These are phyloP conservation scores for Cerastis leucographa DNA, from an alignment of 2,888 invertebrate genomes.

Conservation along the genomic window DNA sequence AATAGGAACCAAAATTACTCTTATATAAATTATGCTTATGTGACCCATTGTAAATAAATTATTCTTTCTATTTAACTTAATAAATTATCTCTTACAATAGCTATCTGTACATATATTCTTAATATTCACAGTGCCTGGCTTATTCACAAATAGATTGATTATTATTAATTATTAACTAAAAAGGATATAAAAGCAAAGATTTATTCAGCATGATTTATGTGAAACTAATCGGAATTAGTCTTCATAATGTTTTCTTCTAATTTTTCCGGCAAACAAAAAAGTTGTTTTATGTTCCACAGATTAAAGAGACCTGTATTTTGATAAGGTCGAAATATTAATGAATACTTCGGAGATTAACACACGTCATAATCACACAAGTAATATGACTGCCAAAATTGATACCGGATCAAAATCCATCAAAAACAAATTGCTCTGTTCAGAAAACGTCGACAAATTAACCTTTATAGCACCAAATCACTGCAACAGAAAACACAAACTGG, in stretches of 20 bases:
- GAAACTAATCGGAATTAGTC: constrained; percentile 30
- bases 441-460: constrained; percentile 39
- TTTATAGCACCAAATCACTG: constrained; percentile 62
- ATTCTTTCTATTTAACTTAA: constrained; percentile 77
- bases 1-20: constrained; percentile 89
- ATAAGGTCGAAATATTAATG: constrained; percentile 16
- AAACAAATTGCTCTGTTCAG: constrained; percentile 8
- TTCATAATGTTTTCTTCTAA: neutral
- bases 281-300: constrained; percentile 3
- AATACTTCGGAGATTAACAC: neutral
- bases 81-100: constrained; percentile 82
- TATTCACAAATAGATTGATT: constrained; percentile 61
- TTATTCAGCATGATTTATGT: constrained; percentile 27
- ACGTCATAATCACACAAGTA: neutral
- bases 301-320: constrained; percentile 17
- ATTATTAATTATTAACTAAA: constrained; percentile 53
- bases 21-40: constrained; percentile 70
- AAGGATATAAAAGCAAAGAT: constrained; percentile 53
- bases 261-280: constrained; percentile 12
- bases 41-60: constrained; percentile 86
- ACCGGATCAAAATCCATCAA: constrained; percentile 14
- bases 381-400: neutral
- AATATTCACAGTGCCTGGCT: constrained; percentile 75
- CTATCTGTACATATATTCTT: constrained; percentile 82
- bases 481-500: constrained; percentile 54